A percentile compares a stretch with the other conserved stretches of the same genome.
Conservation (phyloP, 2,797 vertebrate genomes). For the Gymnocypris eckloni region DNA sequence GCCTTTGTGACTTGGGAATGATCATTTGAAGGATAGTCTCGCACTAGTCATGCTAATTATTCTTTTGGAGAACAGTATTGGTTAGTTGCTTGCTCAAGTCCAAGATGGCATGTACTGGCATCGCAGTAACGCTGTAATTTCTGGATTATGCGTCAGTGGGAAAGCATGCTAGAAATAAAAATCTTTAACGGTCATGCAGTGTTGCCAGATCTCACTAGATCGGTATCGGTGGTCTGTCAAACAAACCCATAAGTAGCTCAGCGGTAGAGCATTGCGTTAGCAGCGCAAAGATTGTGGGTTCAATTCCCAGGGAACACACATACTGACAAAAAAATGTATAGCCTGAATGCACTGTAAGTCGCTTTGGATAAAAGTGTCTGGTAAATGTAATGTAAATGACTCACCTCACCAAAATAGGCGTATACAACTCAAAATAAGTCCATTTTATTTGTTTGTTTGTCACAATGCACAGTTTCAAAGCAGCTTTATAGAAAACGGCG, state of each 20-base stretch:
- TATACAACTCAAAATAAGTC: not conserved
- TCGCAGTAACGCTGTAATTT: not conserved
- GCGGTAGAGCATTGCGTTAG: too few species aligned
- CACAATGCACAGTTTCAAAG: not conserved
- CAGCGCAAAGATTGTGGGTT: too few species aligned
- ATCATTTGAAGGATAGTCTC: not conserved
- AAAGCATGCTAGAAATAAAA: slow-evolving; percentile 18
- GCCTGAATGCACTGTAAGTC: too few species aligned
- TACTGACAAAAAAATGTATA: too few species aligned
- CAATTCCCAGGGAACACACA: too few species aligned
- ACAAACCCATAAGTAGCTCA: not conserved
- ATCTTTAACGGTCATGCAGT: not conserved
- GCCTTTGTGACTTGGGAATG: not conserved
- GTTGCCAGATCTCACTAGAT: not conserved
- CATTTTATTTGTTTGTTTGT: not conserved
- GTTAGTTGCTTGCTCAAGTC: slow-evolving; percentile 14
- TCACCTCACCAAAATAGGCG: not conserved
- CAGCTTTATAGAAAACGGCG: not conserved
- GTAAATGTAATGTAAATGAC: not conserved
- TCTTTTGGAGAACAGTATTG: not conserved
- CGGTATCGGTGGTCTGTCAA: not conserved
- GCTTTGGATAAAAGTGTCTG: too few species aligned
- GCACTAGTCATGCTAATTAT: not conserved
- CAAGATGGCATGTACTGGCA: not conserved
- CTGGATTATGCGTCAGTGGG: slow-evolving; percentile 12